Evolutionary conservation across 2,888 invertebrate genomes (phyloP).

Genomic region (Prionchulus punctatus): DNA sequence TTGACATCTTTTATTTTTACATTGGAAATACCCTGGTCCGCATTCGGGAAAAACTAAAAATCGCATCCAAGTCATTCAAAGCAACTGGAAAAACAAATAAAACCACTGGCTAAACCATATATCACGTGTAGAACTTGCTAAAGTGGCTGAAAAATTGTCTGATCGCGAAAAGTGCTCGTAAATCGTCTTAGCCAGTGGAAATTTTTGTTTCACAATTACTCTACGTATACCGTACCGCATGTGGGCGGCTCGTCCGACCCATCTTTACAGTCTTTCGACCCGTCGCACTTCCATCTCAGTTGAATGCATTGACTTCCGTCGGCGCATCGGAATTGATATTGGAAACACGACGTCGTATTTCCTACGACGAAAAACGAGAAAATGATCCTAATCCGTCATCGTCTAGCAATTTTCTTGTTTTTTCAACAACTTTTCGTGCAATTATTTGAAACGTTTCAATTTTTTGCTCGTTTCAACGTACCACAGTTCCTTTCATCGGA

Average conservation of each 20-base stretch:
- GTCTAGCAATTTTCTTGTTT: neutral
- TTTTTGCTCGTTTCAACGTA: neutral
- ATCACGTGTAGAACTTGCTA: too few relatives aligned
- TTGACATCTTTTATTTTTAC: slow-evolving; percentile 30
- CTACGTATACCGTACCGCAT: slow-evolving; percentile 20
- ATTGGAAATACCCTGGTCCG: slow-evolving; percentile 28
- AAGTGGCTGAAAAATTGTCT: too few relatives aligned
- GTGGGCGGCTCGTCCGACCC: slow-evolving; percentile 43
- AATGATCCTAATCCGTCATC: neutral
- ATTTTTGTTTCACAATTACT: too few relatives aligned
- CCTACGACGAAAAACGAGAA: slow-evolving; percentile 31
- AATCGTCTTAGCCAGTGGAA: too few relatives aligned
- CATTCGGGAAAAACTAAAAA: slow-evolving; percentile 27
- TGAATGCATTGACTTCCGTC: slow-evolving; percentile 78
- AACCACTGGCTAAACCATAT: too few relatives aligned
- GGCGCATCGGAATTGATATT: slow-evolving; percentile 66
- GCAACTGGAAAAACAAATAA: too few relatives aligned
- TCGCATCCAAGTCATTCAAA: too few relatives aligned
- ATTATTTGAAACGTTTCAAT: neutral
- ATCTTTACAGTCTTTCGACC: slow-evolving; percentile 64
- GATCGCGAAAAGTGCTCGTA: too few relatives aligned
- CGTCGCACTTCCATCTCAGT: slow-evolving; percentile 41
- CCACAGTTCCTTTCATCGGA: slow-evolving; percentile 65
- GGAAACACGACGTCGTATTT: slow-evolving; percentile 30
- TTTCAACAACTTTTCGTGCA: neutral